Evolutionary conservation across 2,888 invertebrate species (phyloP).

Genomic region (Euzetes globulus): DNA sequence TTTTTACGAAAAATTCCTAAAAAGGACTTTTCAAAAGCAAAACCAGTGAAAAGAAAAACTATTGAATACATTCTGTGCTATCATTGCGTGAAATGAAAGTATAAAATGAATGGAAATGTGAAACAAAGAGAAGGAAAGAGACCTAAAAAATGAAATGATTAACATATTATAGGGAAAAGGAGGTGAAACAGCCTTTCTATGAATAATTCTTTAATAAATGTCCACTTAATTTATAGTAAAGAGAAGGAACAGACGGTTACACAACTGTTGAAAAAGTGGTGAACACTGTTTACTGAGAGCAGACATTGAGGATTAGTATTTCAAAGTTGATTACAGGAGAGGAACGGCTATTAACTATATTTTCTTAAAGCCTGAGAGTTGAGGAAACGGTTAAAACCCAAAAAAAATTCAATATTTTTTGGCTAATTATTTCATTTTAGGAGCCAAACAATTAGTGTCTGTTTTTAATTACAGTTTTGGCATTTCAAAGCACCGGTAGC

Average conservation of each 20-base stretch:
- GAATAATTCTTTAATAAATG: conserved; percentile 19
- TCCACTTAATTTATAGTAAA: conserved; percentile 1
- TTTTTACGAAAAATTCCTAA: too few species aligned
- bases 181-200: not conserved
- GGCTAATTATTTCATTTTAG: too few species aligned
- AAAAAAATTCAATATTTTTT: not conserved
- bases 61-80: not conserved
- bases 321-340: not conserved
- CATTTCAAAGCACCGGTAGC: too few species aligned
- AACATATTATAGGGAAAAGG: not conserved
- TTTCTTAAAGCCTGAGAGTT: not conserved
- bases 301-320: not conserved
- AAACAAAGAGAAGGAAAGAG: not conserved
- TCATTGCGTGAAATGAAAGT: not conserved
- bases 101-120: not conserved
- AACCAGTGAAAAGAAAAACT: too few species aligned
- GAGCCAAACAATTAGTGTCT: too few species aligned
- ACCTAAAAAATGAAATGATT: not conserved
- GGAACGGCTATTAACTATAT: not conserved
- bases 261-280: not conserved
- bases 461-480: too few species aligned
- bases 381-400: not conserved
- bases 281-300: not conserved
- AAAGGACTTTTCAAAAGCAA: too few species aligned
- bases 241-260: not conserved